phyloP scores from a whole-genome alignment of 2,888 invertebrate species.

The Pristionchus mayeri region DNA sequence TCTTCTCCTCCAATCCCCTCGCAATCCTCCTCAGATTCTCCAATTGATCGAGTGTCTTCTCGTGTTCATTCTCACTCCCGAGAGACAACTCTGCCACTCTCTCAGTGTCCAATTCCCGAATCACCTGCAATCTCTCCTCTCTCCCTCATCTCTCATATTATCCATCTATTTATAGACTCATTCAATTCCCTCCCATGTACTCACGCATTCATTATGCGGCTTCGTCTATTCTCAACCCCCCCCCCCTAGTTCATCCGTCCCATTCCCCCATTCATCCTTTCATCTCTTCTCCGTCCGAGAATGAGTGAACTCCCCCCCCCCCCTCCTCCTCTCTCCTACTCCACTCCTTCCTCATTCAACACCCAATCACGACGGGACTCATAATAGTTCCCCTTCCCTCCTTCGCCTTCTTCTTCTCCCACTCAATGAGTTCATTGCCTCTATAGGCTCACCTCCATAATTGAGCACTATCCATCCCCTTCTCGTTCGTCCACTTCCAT shows the following conservation, averaged over 20 bases:
- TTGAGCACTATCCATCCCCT: neutral
- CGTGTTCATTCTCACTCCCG: slow-evolving; percentile 44
- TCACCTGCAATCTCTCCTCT: slow-evolving; percentile 10
- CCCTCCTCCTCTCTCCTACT: neutral
- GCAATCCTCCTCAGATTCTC: slow-evolving; percentile 32
- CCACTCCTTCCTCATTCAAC: neutral
- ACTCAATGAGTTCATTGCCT: neutral
- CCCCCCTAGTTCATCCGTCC: neutral
- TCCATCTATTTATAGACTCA: neutral
- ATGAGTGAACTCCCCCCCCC: neutral
- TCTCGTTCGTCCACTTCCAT: slow-evolving; percentile 17
- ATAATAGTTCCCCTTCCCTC: neutral
- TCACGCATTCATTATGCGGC: neutral
- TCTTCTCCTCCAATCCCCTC: slow-evolving; percentile 1
- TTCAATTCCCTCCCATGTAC: neutral
- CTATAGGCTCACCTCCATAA: neutral
- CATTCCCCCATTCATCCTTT: neutral
- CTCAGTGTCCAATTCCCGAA: slow-evolving; percentile 31
- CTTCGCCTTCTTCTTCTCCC: neutral
- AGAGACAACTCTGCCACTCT: slow-evolving; percentile 23
- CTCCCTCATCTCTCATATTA: neutral
- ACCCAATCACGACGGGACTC: slow-evolving; percentile 19
- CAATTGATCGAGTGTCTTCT: slow-evolving; percentile 45
- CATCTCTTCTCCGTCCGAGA: neutral
- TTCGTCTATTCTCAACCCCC: neutral